Evolutionary conservation across 2,113 vertebrate genomes (phyloP).

Genomic region (Lota lota): DNA sequence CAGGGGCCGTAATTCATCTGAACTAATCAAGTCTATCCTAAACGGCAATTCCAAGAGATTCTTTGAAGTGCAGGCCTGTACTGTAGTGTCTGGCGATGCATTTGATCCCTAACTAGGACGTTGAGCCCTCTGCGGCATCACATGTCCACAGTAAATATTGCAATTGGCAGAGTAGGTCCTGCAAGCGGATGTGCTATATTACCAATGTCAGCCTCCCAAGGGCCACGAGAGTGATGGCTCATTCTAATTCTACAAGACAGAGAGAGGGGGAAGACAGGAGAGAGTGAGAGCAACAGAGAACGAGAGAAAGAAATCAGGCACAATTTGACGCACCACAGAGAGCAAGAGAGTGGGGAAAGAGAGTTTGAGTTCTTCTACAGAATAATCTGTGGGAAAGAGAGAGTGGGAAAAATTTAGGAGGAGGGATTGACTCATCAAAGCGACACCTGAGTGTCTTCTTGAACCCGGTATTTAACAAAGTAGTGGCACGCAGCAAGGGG

Average conservation of each 20-base stretch:
- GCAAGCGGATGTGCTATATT: slow-evolving; percentile 51
- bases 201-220: slow-evolving; percentile 43
- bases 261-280: slow-evolving; percentile 2
- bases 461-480: slow-evolving; percentile 18
- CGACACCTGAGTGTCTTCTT: slow-evolving; percentile 24
- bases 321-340: too few species aligned
- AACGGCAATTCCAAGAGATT: slow-evolving; percentile 16
- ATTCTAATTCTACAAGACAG: slow-evolving; percentile 27
- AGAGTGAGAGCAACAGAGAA: too few species aligned
- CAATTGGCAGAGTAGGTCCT: slow-evolving; percentile 33
- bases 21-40: slow-evolving; percentile 32
- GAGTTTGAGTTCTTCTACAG: too few species aligned
- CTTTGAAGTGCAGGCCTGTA: slow-evolving; percentile 42
- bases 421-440: slow-evolving; percentile 35
- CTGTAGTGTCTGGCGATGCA: slow-evolving; percentile 23
- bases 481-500: neutral
- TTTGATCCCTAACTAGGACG: slow-evolving; percentile 41
- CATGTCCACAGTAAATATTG: slow-evolving; percentile 51
- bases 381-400: too few species aligned
- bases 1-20: slow-evolving; percentile 34
- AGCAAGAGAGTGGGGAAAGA: too few species aligned
- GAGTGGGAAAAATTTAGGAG: too few species aligned
- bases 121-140: slow-evolving; percentile 21
- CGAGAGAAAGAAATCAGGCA: too few species aligned
- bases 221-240: slow-evolving; percentile 22